Evolutionary conservation across 2,113 vertebrate genomes (phyloP).

Genomic region (Polyodon spathula): DNA sequence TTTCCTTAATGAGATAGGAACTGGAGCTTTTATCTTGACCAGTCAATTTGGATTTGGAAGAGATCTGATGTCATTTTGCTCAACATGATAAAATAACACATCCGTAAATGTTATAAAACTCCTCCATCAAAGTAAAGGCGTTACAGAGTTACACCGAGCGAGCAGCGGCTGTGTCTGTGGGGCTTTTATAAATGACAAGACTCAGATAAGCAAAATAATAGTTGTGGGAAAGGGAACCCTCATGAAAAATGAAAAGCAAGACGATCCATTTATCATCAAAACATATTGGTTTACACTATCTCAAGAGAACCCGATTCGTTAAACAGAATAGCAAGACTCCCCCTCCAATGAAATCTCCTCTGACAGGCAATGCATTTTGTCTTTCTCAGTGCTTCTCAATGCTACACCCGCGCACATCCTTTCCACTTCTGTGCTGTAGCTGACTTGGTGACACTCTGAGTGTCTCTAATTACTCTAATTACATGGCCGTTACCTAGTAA

Average conservation of each 20-base stretch:
- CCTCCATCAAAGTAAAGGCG: conserved; percentile 12
- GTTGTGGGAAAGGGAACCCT: conserved; percentile 3
- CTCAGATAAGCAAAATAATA: conserved; percentile 11
- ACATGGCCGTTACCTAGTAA: no score
- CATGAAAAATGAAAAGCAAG: conserved; percentile 4
- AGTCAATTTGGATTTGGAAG: conserved; percentile 13
- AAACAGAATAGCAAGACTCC: not conserved
- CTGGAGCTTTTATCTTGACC: conserved; percentile 1
- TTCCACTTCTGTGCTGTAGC: no score
- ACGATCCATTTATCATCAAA: conserved; percentile 10
- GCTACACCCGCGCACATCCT: no score
- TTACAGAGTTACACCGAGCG: not conserved
- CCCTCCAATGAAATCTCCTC: not conserved
- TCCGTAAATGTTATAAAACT: conserved; percentile 9
- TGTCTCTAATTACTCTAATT: no score
- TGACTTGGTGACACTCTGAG: no score
- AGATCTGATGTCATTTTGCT: not conserved
- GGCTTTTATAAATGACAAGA: conserved; percentile 2
- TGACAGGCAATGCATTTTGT: not conserved
- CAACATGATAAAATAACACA: conserved; percentile 8
- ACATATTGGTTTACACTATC: conserved; percentile 3
- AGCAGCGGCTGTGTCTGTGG: not conserved
- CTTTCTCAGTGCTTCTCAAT: not conserved
- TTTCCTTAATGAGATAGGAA: conserved; percentile 5
- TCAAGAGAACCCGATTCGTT: conserved; percentile 4